Evolutionary conservation across 2,888 invertebrate species (phyloP).

Genomic region (Bedellia somnulentella): DNA sequence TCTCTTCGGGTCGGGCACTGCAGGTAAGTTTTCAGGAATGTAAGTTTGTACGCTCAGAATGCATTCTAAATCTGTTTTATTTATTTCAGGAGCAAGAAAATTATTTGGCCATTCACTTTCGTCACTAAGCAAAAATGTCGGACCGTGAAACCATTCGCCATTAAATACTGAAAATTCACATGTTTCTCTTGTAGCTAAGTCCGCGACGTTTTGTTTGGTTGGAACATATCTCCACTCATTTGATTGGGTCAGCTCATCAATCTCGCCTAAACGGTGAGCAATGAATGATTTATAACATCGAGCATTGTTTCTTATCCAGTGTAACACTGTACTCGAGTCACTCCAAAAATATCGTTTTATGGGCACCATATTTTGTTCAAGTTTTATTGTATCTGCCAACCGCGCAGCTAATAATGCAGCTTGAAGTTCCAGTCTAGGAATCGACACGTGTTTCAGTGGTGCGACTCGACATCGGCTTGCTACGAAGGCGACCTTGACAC

Average conservation of each 20-base stretch:
- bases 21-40: not conserved
- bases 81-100: too few species aligned
- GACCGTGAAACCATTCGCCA: conserved; percentile 1
- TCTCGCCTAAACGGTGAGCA: conserved; percentile 6
- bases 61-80: too few species aligned
- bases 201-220: not conserved
- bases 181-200: not conserved
- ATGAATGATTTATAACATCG: conserved; percentile 15
- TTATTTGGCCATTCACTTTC: too few species aligned
- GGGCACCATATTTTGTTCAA: not conserved
- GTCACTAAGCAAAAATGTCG: not conserved
- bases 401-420: not conserved
- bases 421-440: not conserved
- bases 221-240: conserved; percentile 1
- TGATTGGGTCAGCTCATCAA: conserved; percentile 3
- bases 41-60: too few species aligned
- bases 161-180: not conserved
- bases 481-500: not conserved
- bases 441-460: not conserved
- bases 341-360: conserved; percentile 12
- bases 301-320: conserved; percentile 13
- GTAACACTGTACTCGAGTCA: conserved; percentile 14
- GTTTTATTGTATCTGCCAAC: not conserved
- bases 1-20: not conserved
- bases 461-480: conserved; percentile 1